A percentile compares a stretch with the other conserved stretches of the same genome.
These are phyloP conservation scores for Cryptocephalus primarius DNA, from an alignment of 2,888 invertebrate genomes.

Conservation along the genomic window DNA sequence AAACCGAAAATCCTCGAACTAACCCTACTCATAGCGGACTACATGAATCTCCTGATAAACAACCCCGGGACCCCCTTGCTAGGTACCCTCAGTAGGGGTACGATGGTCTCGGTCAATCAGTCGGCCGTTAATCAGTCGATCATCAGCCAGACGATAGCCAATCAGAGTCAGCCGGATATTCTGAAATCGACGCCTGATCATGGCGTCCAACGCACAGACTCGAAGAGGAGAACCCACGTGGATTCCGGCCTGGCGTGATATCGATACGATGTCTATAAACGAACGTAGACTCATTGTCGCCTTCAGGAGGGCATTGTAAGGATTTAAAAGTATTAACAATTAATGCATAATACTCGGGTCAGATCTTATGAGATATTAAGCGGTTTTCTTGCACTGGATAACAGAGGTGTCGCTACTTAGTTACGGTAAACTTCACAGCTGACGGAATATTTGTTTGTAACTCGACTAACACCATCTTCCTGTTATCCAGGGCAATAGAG, in stretches of 20 bases:
- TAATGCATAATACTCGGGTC: too few relatives aligned
- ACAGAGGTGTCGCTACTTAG: too few relatives aligned
- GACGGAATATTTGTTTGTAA: too few relatives aligned
- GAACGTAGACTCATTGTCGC: constrained; percentile 3
- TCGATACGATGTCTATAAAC: constrained; percentile 2
- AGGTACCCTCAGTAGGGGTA: constrained; percentile 57
- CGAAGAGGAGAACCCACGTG: constrained; percentile 39
- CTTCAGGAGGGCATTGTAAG: too few relatives aligned
- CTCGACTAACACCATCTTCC: too few relatives aligned
- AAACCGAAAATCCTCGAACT: constrained; percentile 90
- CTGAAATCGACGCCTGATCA: constrained; percentile 81
- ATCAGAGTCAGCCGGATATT: constrained; percentile 61
- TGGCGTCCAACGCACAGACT: constrained; percentile 39
- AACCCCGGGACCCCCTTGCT: constrained; percentile 70
- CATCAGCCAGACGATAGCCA: constrained; percentile 31
- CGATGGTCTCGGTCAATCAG: constrained; percentile 36
- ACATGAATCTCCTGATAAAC: constrained; percentile 79
- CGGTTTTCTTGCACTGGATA: too few relatives aligned
- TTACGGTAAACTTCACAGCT: too few relatives aligned
- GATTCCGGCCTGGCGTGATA: constrained; percentile 41
- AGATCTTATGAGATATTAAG: too few relatives aligned
- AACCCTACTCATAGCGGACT: constrained; percentile 84
- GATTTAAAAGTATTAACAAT: too few relatives aligned
- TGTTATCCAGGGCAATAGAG: too few relatives aligned
- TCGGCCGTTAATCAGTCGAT: constrained; percentile 34